Evolutionary conservation across 92 coral and sea anemone genomes (phyloP).

Genomic region (Umimayanthus kanabou): DNA sequence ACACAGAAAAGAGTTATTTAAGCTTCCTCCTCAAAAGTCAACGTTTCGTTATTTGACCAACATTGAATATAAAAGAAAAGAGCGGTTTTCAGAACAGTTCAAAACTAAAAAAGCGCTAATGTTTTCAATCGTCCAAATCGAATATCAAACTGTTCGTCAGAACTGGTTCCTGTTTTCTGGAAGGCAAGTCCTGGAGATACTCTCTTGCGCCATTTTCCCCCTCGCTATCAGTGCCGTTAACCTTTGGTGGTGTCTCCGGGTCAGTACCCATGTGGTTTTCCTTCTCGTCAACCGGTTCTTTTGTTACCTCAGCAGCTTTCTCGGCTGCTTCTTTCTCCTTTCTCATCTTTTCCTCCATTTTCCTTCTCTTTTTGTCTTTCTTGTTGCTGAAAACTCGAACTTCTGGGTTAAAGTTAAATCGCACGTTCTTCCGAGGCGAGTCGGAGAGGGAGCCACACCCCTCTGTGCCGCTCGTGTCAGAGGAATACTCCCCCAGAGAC

Average conservation of each 20-base stretch:
- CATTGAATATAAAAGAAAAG: neutral
- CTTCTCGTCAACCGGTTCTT: neutral
- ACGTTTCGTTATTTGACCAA: neutral
- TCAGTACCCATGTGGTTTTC: neutral
- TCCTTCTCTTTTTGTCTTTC: slow-evolving; percentile 88
- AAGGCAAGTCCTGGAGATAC: slow-evolving; percentile 21
- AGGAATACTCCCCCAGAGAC: slow-evolving; percentile 63
- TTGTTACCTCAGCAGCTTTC: slow-evolving; percentile 18
- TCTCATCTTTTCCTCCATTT: slow-evolving; percentile 67
- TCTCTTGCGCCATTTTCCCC: neutral
- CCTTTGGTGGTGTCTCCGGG: neutral
- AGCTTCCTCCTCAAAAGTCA: neutral
- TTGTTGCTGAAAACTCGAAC: slow-evolving; percentile 95
- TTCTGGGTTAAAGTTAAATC: slow-evolving; percentile 93
- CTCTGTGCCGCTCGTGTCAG: slow-evolving; percentile 60
- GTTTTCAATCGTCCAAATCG: slow-evolving; percentile 83
- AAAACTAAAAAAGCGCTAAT: neutral
- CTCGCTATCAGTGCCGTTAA: neutral
- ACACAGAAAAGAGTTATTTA: too few relatives aligned
- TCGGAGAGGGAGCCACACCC: slow-evolving; percentile 52
- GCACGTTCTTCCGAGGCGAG: slow-evolving; percentile 89
- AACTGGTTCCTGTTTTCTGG: slow-evolving; percentile 49
- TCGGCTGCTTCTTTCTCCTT: slow-evolving; percentile 41
- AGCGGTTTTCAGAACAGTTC: neutral
- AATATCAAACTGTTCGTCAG: slow-evolving; percentile 83